Conservation (phyloP, 2,113 vertebrate species). For the Plestiodon gilberti region DNA sequence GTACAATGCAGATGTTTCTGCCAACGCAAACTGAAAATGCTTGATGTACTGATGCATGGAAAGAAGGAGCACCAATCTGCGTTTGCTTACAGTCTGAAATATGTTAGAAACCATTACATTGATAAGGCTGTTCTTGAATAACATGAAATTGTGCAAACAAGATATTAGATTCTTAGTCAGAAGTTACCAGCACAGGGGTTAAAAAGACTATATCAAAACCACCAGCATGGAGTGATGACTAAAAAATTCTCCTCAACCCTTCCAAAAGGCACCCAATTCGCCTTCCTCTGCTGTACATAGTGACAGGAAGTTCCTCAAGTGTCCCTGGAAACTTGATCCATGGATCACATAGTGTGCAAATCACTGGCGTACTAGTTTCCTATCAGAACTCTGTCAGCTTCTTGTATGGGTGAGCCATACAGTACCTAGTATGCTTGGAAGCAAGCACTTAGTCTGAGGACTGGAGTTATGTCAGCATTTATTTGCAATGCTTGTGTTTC, state of each 20-base stretch:
- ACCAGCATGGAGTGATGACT: not conserved
- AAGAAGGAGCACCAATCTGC: not conserved
- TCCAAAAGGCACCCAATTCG: not conserved
- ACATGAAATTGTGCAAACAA: not conserved
- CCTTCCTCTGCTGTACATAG: not conserved
- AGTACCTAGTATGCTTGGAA: not conserved
- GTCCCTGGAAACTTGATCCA: not conserved
- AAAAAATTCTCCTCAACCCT: not conserved
- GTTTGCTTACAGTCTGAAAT: not conserved
- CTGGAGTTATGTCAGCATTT: not conserved
- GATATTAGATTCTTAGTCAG: not conserved
- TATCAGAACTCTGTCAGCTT: not conserved
- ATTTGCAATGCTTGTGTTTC: not conserved
- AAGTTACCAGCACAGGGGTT: not conserved
- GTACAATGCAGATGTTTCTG: conserved; percentile 39
- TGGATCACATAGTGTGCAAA: not conserved
- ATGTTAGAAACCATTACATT: not conserved
- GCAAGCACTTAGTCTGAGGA: not conserved
- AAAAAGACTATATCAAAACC: not conserved
- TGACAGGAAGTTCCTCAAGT: not conserved
- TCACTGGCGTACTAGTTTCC: not conserved
- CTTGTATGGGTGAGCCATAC: too few relatives aligned
- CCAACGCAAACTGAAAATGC: conserved; percentile 25
- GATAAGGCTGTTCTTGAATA: not conserved
- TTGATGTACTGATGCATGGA: conserved; percentile 20